These are phyloP conservation scores for Eupithecia vulgata DNA, from an alignment of 2,888 invertebrate genomes.

Conservation along the genomic window DNA sequence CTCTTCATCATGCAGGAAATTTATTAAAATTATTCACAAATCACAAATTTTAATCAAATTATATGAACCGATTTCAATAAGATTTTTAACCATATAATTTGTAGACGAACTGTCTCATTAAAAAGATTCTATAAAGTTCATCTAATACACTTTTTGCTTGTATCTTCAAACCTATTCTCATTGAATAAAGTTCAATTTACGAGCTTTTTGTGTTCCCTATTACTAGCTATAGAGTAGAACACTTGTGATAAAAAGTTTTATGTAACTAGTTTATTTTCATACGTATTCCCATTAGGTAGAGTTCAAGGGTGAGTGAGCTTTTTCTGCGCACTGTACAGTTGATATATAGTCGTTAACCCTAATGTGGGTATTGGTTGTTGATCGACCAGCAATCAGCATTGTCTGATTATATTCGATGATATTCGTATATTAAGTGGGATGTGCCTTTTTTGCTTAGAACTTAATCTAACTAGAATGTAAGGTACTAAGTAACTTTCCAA, in stretches of 20 bases:
- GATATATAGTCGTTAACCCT: constrained; percentile 49
- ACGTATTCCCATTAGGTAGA: not conserved
- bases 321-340: constrained; percentile 1
- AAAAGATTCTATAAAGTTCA: constrained; percentile 1
- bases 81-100: constrained; percentile 30
- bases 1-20: constrained; percentile 31
- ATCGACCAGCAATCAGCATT: constrained; percentile 36
- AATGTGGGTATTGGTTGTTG: constrained; percentile 46
- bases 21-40: constrained; percentile 27
- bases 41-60: constrained; percentile 22
- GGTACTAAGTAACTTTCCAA: not conserved
- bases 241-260: constrained; percentile 16
- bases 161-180: constrained; percentile 2
- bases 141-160: not conserved
- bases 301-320: not conserved
- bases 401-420: constrained; percentile 58
- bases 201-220: constrained; percentile 35
- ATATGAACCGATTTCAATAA: constrained; percentile 26
- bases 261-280: not conserved
- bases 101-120: constrained; percentile 46
- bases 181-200: constrained; percentile 10
- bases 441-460: constrained; percentile 20
- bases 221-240: constrained; percentile 32
- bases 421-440: constrained; percentile 49
- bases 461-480: not conserved